phyloP scores from a whole-genome alignment of 1,140 invertebrate genomes.

The Tetranychus urticae region DNA sequence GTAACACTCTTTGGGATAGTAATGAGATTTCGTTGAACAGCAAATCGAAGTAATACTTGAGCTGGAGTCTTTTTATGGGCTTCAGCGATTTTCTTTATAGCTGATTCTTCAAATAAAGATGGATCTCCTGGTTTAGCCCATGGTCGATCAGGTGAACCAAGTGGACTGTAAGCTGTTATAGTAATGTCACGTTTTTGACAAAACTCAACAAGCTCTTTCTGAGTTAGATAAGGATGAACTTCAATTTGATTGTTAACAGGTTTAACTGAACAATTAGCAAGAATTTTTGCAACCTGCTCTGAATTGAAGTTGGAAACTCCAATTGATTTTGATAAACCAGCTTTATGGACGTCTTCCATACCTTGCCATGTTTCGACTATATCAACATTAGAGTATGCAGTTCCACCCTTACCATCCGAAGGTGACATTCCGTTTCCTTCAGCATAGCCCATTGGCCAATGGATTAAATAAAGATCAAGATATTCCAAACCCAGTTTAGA shows the following conservation, averaged over 20 bases:
- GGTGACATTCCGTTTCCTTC: conserved; percentile 7
- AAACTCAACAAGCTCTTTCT: conserved; percentile 43
- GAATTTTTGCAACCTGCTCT: conserved; percentile 35
- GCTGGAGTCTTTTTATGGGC: conserved; percentile 41
- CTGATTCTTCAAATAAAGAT: conserved; percentile 27
- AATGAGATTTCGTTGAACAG: conserved; percentile 45
- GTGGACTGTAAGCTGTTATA: conserved; percentile 50
- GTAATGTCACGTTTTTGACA: conserved; percentile 37
- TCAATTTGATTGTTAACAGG: conserved; percentile 35
- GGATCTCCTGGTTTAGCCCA: conserved; percentile 30
- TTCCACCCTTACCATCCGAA: not conserved
- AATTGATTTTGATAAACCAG: conserved; percentile 45
- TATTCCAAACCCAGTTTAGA: conserved; percentile 21
- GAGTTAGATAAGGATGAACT: conserved; percentile 58
- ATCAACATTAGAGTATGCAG: conserved; percentile 14
- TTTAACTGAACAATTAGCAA: conserved; percentile 1
- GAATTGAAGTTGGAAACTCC: conserved; percentile 75
- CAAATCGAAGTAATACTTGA: conserved; percentile 27
- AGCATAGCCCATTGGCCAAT: conserved; percentile 11
- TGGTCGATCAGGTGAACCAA: conserved; percentile 19
- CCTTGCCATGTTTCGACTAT: conserved; percentile 9
- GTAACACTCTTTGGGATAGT: conserved; percentile 52
- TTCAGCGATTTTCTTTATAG: conserved; percentile 34
- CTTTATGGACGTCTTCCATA: conserved; percentile 17
- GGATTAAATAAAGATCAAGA: conserved; percentile 17